A percentile compares a stretch with the other conserved stretches of the same genome.
phyloP scores from a whole-genome alignment of 2,113 vertebrate genomes.

The Phaethornis superciliosus region DNA sequence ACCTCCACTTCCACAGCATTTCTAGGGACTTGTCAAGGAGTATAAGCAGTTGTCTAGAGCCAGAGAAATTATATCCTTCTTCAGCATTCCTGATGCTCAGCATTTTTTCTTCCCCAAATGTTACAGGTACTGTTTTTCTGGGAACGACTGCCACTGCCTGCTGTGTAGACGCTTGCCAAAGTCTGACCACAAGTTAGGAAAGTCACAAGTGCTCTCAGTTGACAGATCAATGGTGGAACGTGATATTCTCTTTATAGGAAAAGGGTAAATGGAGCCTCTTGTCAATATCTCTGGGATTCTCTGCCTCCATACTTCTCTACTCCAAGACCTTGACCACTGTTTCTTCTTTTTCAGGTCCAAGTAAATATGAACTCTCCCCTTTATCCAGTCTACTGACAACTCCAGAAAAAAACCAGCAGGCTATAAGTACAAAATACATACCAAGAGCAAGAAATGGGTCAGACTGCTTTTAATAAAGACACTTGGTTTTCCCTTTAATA shows the following conservation, averaged over 20 bases:
- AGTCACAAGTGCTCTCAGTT: background rate
- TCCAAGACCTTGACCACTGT: background rate
- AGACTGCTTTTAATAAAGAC: background rate
- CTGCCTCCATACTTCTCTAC: background rate
- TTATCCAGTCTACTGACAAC: conserved; percentile 1
- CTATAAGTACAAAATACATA: background rate
- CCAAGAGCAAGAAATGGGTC: background rate
- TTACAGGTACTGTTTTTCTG: background rate
- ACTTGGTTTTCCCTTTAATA: background rate
- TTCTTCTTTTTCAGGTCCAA: background rate
- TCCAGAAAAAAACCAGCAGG: background rate
- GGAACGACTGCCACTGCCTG: background rate
- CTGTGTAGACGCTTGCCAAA: background rate
- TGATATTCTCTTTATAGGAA: background rate
- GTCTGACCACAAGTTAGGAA: background rate
- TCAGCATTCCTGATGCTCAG: background rate
- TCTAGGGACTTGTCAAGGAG: background rate
- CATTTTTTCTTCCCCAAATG: background rate
- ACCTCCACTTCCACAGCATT: background rate
- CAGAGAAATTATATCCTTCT: background rate
- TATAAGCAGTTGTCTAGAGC: background rate
- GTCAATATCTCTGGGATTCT: background rate
- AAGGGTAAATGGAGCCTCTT: background rate
- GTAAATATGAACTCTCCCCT: conserved; percentile 16
- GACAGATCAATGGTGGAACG: background rate